Conservation (phyloP, 2,113 vertebrate species). For the Pomatostomus ruficeps region DNA sequence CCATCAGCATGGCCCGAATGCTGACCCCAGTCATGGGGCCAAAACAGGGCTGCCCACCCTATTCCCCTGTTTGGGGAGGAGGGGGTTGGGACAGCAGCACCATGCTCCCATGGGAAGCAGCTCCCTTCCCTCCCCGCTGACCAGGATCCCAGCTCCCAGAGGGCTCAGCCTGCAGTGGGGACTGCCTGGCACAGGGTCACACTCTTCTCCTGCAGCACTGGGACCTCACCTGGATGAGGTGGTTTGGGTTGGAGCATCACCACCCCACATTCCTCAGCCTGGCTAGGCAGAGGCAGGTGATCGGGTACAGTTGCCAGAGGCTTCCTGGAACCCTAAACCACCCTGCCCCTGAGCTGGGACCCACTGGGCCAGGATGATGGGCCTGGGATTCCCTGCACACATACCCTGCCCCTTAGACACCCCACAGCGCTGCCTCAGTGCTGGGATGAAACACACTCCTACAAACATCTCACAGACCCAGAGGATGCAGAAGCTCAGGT, state of each 20-base stretch:
- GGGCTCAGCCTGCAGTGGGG: background rate
- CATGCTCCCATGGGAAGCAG: background rate
- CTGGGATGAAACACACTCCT: background rate
- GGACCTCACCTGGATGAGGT: background rate
- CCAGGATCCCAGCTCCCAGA: background rate
- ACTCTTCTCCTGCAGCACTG: rapidly evolving
- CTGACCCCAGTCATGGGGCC: background rate
- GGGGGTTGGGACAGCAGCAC: background rate
- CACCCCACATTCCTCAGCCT: background rate
- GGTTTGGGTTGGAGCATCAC: background rate
- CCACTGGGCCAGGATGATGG: background rate
- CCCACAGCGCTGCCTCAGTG: rapidly evolving
- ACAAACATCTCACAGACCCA: background rate
- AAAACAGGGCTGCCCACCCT: background rate
- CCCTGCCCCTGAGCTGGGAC: background rate
- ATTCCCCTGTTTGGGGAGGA: background rate
- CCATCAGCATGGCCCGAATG: background rate
- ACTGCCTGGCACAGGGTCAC: background rate
- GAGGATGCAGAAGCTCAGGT: background rate
- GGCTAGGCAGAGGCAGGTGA: background rate
- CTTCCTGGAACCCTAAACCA: background rate
- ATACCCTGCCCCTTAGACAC: background rate
- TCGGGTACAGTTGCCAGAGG: rapidly evolving
- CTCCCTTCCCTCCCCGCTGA: background rate
- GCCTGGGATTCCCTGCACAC: background rate